Conservation (phyloP, 2,797 vertebrate genomes). For the Lithobates pipiens region DNA sequence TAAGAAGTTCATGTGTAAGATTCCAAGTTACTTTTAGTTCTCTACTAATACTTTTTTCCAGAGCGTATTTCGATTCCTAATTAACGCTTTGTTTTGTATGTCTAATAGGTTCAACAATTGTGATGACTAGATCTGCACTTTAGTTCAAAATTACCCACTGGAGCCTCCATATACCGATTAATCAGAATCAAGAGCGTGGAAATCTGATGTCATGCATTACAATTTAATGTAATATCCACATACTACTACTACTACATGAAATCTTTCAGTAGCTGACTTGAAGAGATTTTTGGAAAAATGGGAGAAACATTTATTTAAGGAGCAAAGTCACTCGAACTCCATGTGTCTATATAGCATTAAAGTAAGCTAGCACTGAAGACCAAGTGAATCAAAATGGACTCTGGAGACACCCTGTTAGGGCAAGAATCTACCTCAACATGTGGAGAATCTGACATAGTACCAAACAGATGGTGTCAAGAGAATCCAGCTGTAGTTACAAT, state of each 20-base stretch:
- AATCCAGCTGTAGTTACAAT: slow-evolving; percentile 86
- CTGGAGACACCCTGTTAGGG: slow-evolving; percentile 84
- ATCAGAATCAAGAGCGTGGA: slow-evolving; percentile 71
- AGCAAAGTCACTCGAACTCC: slow-evolving; percentile 79
- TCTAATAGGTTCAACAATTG: slow-evolving; percentile 63
- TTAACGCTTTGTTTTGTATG: neutral
- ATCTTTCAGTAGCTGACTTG: slow-evolving; percentile 70
- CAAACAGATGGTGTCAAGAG: slow-evolving; percentile 92
- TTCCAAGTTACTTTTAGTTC: neutral
- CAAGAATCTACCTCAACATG: slow-evolving; percentile 89
- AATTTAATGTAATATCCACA: slow-evolving; percentile 73
- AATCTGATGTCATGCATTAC: slow-evolving; percentile 68
- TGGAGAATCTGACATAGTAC: slow-evolving; percentile 87
- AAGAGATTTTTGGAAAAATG: slow-evolving; percentile 76
- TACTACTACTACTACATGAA: slow-evolving; percentile 71
- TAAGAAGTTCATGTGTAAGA: neutral
- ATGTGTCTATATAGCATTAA: slow-evolving; percentile 82
- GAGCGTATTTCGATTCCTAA: no score
- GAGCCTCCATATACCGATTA: slow-evolving; percentile 60
- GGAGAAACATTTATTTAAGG: slow-evolving; percentile 77
- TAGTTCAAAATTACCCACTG: slow-evolving; percentile 67
- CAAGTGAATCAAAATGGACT: slow-evolving; percentile 87
- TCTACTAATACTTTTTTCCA: no score
- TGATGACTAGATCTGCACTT: slow-evolving; percentile 68
- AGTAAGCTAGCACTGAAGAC: slow-evolving; percentile 83